These are phyloP conservation scores for Dinoponera quadriceps DNA, from an alignment of 1,140 invertebrate species.

Conservation along the genomic window DNA sequence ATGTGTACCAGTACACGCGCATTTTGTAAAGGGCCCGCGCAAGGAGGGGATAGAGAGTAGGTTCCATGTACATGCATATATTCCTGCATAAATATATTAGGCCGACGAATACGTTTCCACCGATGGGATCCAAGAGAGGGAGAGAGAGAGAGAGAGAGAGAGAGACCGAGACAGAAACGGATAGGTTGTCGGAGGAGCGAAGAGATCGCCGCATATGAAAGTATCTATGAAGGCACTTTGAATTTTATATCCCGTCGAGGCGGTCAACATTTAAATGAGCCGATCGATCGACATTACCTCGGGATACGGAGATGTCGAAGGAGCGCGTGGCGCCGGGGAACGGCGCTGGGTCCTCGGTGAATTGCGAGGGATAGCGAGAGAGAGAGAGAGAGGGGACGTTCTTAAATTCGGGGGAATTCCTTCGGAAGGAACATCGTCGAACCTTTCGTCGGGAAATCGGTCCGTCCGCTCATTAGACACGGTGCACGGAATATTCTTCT, in stretches of 20 bases:
- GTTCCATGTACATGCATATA: constrained; percentile 79
- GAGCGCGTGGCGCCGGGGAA: constrained; percentile 58
- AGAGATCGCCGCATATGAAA: constrained; percentile 78
- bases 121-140: constrained; percentile 32
- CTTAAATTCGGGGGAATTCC: constrained; percentile 68
- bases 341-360: constrained; percentile 56
- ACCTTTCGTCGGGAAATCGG: constrained; percentile 59
- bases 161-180: constrained; percentile 45
- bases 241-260: constrained; percentile 78
- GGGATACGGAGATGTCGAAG: constrained; percentile 65
- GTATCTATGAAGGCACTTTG: constrained; percentile 81
- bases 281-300: constrained; percentile 77
- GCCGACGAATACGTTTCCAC: constrained; percentile 71
- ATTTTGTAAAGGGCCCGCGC: constrained; percentile 29
- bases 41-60: constrained; percentile 45
- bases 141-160: constrained; percentile 33
- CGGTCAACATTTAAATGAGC: constrained; percentile 83
- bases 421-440: constrained; percentile 60
- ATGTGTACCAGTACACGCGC: constrained; percentile 30
- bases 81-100: constrained; percentile 82
- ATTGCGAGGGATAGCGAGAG: constrained; percentile 66
- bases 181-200: constrained; percentile 52
- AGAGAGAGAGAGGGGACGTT: too few species aligned
- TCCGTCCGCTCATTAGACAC: constrained; percentile 68
- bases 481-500: constrained; percentile 61